Evolutionary conservation across 2,797 vertebrate genomes (phyloP), one percentile per base, ranked within the genome.

Genomic region (Craterocephalus amniculus): DNA sequence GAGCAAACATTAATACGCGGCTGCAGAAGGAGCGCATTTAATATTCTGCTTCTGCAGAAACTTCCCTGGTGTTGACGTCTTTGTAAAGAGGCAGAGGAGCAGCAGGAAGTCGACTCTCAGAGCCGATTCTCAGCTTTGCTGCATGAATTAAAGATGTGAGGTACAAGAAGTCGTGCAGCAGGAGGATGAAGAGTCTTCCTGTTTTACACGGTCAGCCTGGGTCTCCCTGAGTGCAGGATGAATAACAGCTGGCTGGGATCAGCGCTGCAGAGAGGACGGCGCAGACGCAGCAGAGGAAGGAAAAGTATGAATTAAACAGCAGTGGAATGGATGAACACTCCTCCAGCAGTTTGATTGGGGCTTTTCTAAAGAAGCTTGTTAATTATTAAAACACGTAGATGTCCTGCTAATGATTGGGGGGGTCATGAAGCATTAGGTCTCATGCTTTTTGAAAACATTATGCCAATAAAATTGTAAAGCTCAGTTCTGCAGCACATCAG

Each of bases 61-160:
- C 13, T 12, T n/a, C 5, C 14, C 11, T 20, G 5, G 3, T 18
- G 20, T 12, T 10, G 43, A 16, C 3, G 8, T 34, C 13, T 31
- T 31, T 45, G 1, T 24, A 40, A 31, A 40, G 16, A 38, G 3
- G 20, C 16, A 27, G 32, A 29, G 20, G 10, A 31, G 16, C 48
- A 58, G 70, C 35, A 27, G 61, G 34, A 52, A 13, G 12, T 38
- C 35, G 55, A 29, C 31, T 58, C 55, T 61, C 57, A 40, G 31
- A 8, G 32, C 61, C 40, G 55, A 29, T 38, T 58, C 55, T 67
- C 57, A 40, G 31, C 24, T 68, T 55, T 48, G 65, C 67, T 38
- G 63, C 54, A 80, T 88, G 67, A 89, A 87, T 84, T 70, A 87
- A 74, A 74, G 66, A 83, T 74, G 69, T 36, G 56, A 52, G 67